These are phyloP conservation scores for Manis javanica DNA, from an alignment of 2,797 vertebrate species.

Conservation along the genomic window DNA sequence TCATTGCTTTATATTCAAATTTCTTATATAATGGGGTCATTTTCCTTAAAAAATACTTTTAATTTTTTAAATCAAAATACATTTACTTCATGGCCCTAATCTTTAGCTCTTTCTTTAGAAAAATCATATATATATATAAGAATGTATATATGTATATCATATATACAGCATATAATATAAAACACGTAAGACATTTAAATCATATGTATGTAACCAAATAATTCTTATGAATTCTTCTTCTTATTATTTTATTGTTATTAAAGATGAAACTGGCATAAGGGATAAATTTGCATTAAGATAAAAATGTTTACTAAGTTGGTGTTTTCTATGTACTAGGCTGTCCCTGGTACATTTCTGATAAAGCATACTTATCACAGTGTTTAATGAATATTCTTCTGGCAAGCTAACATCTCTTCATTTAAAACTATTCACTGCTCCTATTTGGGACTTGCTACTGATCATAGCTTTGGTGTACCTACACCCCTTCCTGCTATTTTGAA, in stretches of 20 bases:
- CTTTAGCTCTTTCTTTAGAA: not conserved
- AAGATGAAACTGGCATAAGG: not conserved
- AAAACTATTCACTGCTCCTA: not conserved
- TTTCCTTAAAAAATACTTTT: not conserved
- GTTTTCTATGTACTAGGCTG: not conserved
- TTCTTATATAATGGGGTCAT: not conserved
- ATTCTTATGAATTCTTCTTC: not conserved
- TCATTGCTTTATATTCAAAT: not conserved
- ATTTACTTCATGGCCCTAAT: not conserved
- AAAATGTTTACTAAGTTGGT: not conserved
- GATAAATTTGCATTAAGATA: not conserved
- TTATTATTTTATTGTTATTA: not conserved
- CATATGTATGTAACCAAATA: not conserved
- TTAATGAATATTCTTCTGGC: not conserved
- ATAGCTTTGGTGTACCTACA: not conserved
- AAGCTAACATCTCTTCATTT: not conserved
- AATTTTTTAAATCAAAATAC: not conserved
- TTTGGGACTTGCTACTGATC: not conserved
- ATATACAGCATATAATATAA: not conserved
- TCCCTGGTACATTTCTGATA: not conserved
- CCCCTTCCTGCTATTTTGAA: constrained; percentile 59
- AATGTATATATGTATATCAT: not conserved
- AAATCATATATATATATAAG: not conserved
- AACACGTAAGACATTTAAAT: not conserved
- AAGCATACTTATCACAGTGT: not conserved